Evolutionary conservation across 2,888 invertebrate species (phyloP).

Genomic region (Heliconius ethilla): DNA sequence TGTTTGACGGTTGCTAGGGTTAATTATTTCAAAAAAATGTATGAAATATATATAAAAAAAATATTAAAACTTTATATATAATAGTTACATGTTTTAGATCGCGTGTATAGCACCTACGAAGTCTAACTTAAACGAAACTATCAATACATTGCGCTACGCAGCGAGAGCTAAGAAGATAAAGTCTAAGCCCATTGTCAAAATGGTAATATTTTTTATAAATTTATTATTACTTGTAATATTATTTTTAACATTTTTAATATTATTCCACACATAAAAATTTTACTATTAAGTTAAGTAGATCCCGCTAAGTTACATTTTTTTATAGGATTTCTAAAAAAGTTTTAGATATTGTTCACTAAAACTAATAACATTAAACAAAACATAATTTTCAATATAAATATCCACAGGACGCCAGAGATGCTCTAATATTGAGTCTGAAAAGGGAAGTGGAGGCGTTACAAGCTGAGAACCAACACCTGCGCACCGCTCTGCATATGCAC

Average conservation of each 20-base stretch:
- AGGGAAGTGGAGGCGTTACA: constrained; percentile 92
- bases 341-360: no score
- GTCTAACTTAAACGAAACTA: constrained; percentile 91
- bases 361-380: not conserved
- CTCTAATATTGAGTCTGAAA: constrained; percentile 93
- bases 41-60: not conserved
- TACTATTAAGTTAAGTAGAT: no score
- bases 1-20: no score
- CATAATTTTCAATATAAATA: not conserved
- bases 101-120: constrained; percentile 96
- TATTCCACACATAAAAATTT: no score
- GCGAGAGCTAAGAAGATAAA: constrained; percentile 95
- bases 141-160: constrained; percentile 96
- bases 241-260: no score
- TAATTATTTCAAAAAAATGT: no score
- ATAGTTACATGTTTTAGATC: constrained; percentile 82
- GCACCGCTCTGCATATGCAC: constrained; percentile 87
- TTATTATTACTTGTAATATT: no score
- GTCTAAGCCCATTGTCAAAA: constrained; percentile 95
- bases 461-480: constrained; percentile 93
- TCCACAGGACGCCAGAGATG: constrained; percentile 93
- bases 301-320: no score
- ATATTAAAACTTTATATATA: not conserved
- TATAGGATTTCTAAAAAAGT: no score
- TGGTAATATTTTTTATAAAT: constrained; percentile 82